Conservation (phyloP, 2,888 invertebrate species). For the Brenthis ino region DNA sequence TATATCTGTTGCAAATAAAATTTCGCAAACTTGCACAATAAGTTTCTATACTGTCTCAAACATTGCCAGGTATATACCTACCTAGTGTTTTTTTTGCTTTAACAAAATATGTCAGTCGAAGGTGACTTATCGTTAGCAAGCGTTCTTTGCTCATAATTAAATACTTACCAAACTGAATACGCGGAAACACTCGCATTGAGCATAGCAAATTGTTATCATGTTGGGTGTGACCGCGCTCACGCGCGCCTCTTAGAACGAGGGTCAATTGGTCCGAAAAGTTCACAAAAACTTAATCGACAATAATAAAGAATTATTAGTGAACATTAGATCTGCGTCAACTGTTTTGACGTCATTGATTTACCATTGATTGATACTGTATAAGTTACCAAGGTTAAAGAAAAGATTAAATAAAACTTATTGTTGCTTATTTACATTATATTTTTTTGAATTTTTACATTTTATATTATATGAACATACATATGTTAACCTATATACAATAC, state of each 20-base stretch:
- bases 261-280: constrained; percentile 71
- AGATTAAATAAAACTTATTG: constrained; percentile 24
- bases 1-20: no score
- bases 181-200: constrained; percentile 5
- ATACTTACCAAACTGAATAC: background rate
- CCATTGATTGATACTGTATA: constrained; percentile 43
- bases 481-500: no score
- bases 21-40: no score
- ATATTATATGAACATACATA: no score
- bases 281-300: constrained; percentile 68
- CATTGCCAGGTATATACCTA: background rate
- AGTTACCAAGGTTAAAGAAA: constrained; percentile 40
- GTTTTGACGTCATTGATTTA: constrained; percentile 59
- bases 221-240: constrained; percentile 56
- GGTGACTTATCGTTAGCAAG: background rate
- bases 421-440: background rate
- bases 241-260: constrained; percentile 57
- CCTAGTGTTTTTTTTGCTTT: background rate
- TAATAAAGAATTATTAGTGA: constrained; percentile 66
- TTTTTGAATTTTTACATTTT: no score
- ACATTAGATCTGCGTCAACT: constrained; percentile 66
- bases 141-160: background rate
- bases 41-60: background rate
- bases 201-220: constrained; percentile 28
- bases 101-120: background rate